Conservation (phyloP, 2,113 vertebrate genomes). For the Pavo muticus region DNA sequence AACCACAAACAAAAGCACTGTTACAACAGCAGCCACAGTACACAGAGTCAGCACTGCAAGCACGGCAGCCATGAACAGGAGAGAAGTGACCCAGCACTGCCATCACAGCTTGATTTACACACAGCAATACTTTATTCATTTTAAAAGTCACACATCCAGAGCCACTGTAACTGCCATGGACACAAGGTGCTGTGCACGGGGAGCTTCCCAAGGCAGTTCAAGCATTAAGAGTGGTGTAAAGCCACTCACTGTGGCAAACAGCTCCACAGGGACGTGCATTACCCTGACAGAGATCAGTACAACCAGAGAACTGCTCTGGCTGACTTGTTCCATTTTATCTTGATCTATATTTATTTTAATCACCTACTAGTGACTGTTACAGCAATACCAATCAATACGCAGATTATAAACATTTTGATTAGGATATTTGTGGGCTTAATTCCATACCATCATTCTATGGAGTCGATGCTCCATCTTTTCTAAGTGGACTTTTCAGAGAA, state of each 20-base stretch:
- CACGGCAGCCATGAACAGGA: not conserved
- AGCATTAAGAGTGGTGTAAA: not conserved
- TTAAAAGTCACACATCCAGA: not conserved
- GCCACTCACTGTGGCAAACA: not conserved
- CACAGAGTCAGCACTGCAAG: not conserved
- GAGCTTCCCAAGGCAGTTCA: not conserved
- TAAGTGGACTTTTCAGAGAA: not conserved
- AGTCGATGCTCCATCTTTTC: not conserved
- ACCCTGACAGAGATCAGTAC: not conserved
- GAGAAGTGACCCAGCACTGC: not conserved
- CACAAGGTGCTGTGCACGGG: accelerated
- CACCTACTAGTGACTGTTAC: not conserved
- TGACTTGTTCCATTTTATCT: not conserved
- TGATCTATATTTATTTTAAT: not conserved
- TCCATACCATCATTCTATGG: not conserved
- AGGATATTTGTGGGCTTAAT: not conserved
- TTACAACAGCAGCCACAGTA: not conserved
- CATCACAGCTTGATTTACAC: not conserved
- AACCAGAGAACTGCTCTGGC: not conserved
- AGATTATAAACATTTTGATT: not conserved
- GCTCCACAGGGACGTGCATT: not conserved
- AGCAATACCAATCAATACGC: not conserved
- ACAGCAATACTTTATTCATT: not conserved
- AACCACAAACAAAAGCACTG: not conserved
- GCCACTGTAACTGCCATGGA: not conserved